A percentile compares a stretch with the other conserved stretches of the same genome.
These are phyloP conservation scores for Phyllotreta cruciferae DNA, from an alignment of 2,888 invertebrate species.

Conservation along the genomic window DNA sequence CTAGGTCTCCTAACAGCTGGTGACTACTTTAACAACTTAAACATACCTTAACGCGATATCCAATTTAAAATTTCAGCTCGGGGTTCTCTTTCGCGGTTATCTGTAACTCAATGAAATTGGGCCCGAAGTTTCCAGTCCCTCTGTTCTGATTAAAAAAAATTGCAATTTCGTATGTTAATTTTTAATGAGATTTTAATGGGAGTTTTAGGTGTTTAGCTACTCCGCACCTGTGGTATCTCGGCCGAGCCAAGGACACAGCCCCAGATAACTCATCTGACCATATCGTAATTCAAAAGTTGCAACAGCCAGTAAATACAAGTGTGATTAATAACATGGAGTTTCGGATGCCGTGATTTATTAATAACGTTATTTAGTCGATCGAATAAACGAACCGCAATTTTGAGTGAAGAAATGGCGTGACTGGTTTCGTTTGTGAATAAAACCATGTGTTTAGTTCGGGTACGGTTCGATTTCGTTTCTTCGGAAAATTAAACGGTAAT, in stretches of 20 bases:
- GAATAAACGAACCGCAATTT: conserved; percentile 49
- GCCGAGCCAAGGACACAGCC: conserved; percentile 36
- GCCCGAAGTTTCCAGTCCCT: conserved; percentile 9
- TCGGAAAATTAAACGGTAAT: neutral
- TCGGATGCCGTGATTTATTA: conserved; percentile 56
- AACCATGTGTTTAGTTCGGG: conserved; percentile 5
- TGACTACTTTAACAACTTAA: conserved; percentile 6
- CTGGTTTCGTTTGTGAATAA: conserved; percentile 24
- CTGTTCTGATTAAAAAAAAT: conserved; percentile 24
- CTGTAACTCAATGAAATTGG: conserved; percentile 12
- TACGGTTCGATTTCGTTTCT: neutral
- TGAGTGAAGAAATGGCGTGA: conserved; percentile 21
- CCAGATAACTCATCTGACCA: conserved; percentile 53
- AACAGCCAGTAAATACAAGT: conserved; percentile 53
- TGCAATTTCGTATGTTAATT: conserved; percentile 41
- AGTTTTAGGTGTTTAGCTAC: conserved; percentile 38
- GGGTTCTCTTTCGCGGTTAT: conserved; percentile 7
- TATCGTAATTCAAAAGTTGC: conserved; percentile 54
- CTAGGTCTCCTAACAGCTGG: neutral
- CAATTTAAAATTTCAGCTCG: conserved; percentile 16
- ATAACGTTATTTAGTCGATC: conserved; percentile 54
- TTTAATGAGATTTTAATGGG: conserved; percentile 48
- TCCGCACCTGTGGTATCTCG: conserved; percentile 39
- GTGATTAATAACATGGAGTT: conserved; percentile 56
- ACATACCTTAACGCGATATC: conserved; percentile 6